Conservation (phyloP, 2,888 invertebrate genomes). For the Netelia melanura region DNA sequence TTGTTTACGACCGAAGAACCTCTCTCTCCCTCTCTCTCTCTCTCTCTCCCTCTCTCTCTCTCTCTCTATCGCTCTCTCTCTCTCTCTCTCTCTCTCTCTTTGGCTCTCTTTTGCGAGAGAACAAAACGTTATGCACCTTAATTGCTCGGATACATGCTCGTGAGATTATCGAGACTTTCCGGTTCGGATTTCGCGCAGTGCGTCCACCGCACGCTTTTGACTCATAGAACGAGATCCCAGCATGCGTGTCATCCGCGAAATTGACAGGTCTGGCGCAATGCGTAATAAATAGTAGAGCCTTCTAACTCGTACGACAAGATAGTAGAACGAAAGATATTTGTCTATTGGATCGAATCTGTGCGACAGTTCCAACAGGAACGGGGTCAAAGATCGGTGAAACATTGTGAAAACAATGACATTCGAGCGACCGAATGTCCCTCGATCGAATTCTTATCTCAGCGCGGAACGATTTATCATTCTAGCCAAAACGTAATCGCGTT, state of each 20-base stretch:
- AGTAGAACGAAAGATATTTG: too few species aligned
- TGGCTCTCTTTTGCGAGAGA: slow-evolving; percentile 67
- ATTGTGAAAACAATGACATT: too few species aligned
- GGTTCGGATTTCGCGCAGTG: background rate
- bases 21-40: slow-evolving; percentile 56
- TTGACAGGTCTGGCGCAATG: background rate
- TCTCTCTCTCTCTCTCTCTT: background rate
- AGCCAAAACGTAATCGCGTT: too few species aligned
- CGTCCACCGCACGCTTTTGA: slow-evolving; percentile 15
- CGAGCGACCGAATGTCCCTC: too few species aligned
- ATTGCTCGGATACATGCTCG: slow-evolving; percentile 79
- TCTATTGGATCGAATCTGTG: too few species aligned
- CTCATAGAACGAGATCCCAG: background rate
- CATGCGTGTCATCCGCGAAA: background rate
- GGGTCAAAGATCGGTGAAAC: too few species aligned
- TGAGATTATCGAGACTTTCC: slow-evolving; percentile 78
- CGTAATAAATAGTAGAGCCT: background rate
- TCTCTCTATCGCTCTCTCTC: slow-evolving; percentile 18
- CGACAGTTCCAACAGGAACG: too few species aligned
- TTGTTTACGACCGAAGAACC: slow-evolving; percentile 82
- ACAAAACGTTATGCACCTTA: slow-evolving; percentile 75
- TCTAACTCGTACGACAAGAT: background rate
- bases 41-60: background rate
- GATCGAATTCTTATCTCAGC: too few species aligned
- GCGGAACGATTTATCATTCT: too few species aligned